Base-by-base conservation (phyloP, 2,888 invertebrate genomes). In the Nycteola revayana region DNA sequence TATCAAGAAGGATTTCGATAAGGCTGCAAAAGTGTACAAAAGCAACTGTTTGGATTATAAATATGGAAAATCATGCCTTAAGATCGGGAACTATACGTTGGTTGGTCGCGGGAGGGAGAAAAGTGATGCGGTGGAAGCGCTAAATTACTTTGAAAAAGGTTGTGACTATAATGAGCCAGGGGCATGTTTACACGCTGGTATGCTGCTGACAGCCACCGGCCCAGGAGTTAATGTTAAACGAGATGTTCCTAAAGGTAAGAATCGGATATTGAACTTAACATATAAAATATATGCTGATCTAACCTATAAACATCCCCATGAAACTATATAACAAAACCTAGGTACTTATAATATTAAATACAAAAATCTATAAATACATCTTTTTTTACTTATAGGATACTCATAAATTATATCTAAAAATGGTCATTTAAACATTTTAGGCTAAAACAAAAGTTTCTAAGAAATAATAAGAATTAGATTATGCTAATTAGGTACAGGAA, bases 21-120 rank as follows among this genome's bases (percentile, higher is more conserved):
- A 95, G 68, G 97, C 98, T 0, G 92, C 90, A 0, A 92, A 92
- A 60, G 91, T 98, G 4, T 98, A 93, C 72, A 93, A 94, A 80
- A 91, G 90, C 25, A 98, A 97, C 75, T 99, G 98, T 76, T 94
- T 97, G 66, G 94, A 95, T 42, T 92, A 93, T 60, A 93, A 94
- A 43, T 95, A 92, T 71, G 93, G 92, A 3, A 94, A 93, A 70
- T 98, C 98, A 66, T 99, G 99, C 75, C 91, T 93, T 50, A 97
- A 97, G 78, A 94, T 91, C 71, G 98, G 94, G 1, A 94, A 93
- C 61, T 95, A 93, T 53, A 86, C 89, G 25, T 73, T 93, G 41
- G 56, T 93, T 1, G 95, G 95, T 29, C 91, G 91, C 20, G 88
- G 84, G 5, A 57, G 57, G 10, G 75, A 75, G 0, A 91, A 91